Evolutionary conservation across 2,797 vertebrate species (phyloP).

Genomic region (Gorsachius magnificus): DNA sequence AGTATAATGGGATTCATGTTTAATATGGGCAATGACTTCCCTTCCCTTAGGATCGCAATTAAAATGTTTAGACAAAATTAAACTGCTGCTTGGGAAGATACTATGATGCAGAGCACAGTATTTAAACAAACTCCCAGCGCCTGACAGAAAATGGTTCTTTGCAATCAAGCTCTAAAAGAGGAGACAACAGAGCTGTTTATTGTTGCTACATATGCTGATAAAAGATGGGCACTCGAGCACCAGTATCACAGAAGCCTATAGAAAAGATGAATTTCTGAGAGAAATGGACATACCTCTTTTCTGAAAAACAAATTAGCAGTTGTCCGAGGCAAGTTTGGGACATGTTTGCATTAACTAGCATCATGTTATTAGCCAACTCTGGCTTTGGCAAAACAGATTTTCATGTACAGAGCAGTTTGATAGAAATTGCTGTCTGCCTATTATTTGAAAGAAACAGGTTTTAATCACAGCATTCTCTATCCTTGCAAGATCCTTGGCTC

Average conservation of each 20-base stretch:
- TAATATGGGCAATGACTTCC: slow-evolving; percentile 53
- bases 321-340: slow-evolving; percentile 15
- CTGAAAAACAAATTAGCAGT: background rate
- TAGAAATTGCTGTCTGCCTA: background rate
- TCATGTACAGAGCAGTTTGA: background rate
- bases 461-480: background rate
- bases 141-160: slow-evolving; percentile 39
- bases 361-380: background rate
- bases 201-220: background rate
- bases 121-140: slow-evolving; percentile 33
- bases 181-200: slow-evolving; percentile 2
- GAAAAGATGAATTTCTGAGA: background rate
- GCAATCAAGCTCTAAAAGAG: slow-evolving; percentile 20
- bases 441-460: background rate
- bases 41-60: slow-evolving; percentile 57
- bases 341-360: background rate
- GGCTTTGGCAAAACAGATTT: background rate
- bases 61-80: slow-evolving; percentile 67
- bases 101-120: slow-evolving; percentile 7
- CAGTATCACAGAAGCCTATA: background rate
- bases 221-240: background rate
- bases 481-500: background rate
- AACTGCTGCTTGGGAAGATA: slow-evolving; percentile 48
- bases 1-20: slow-evolving; percentile 67
- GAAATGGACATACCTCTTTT: background rate